Evolutionary conservation across 2,113 vertebrate genomes (phyloP).

Genomic region (Oxygymnocypris stewartii): DNA sequence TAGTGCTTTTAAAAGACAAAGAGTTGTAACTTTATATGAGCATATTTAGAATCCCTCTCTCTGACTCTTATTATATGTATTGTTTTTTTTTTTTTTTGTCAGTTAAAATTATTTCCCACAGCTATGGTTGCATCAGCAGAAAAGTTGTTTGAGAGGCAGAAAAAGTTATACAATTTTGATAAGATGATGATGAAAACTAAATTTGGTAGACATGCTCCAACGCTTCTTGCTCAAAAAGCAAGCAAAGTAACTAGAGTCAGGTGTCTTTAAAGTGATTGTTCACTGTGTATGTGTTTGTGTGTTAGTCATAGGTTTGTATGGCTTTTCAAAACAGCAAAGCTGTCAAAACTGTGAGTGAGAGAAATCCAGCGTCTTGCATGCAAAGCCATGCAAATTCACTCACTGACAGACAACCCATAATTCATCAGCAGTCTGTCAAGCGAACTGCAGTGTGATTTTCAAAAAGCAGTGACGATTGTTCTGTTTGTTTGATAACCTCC

Average conservation of each 20-base stretch:
- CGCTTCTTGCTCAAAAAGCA: neutral
- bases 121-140: neutral
- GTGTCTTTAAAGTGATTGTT: too few species aligned
- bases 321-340: neutral
- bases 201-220: neutral
- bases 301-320: neutral
- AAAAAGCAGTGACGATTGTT: slow-evolving; percentile 16
- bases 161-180: neutral
- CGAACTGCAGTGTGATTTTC: neutral
- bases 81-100: neutral
- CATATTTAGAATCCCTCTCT: neutral
- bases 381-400: slow-evolving; percentile 23
- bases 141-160: neutral
- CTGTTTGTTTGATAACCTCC: slow-evolving; percentile 40
- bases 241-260: neutral
- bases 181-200: neutral
- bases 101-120: neutral
- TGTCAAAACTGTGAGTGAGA: slow-evolving; percentile 10
- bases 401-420: slow-evolving; percentile 19
- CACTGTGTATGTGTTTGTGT: too few species aligned
- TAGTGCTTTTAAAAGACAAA: neutral
- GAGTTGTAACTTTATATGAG: neutral
- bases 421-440: slow-evolving; percentile 26
- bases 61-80: neutral
- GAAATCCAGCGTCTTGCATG: neutral